Conservation (phyloP, 2,113 vertebrate species). For the Pollimyrus isidori region DNA sequence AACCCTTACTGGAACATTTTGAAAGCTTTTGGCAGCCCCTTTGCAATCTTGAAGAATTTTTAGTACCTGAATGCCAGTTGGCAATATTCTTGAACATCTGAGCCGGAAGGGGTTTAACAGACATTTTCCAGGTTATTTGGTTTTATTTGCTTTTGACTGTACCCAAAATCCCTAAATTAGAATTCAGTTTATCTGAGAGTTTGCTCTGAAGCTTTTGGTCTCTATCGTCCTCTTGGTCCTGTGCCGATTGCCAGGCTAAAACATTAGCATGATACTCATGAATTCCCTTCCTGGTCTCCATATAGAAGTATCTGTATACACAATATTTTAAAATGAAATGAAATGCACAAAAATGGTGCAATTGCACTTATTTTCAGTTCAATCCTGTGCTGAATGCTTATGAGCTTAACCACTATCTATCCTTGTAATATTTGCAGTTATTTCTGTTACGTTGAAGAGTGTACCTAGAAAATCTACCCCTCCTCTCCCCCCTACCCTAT, state of each 20-base stretch:
- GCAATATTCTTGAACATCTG: neutral
- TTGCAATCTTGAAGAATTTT: neutral
- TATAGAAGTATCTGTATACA: neutral
- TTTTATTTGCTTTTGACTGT: neutral
- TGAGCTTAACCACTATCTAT: neutral
- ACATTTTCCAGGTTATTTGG: neutral
- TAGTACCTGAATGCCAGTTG: neutral
- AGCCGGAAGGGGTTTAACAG: neutral
- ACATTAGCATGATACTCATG: neutral
- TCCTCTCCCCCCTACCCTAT: neutral
- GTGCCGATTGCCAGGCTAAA: neutral
- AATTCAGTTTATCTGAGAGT: neutral
- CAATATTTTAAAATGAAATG: neutral
- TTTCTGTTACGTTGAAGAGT: neutral
- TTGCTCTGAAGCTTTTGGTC: neutral
- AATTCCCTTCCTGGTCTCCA: neutral
- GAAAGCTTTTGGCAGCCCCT: neutral
- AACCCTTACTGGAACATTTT: neutral
- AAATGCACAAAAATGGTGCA: neutral
- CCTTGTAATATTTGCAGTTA: neutral
- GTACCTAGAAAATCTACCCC: neutral
- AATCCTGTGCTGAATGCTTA: neutral
- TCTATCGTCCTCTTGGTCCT: neutral
- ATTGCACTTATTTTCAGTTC: neutral
- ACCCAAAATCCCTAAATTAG: neutral